Base-by-base conservation (phyloP, 2,113 vertebrate genomes). In the Grammomys surdaster region DNA sequence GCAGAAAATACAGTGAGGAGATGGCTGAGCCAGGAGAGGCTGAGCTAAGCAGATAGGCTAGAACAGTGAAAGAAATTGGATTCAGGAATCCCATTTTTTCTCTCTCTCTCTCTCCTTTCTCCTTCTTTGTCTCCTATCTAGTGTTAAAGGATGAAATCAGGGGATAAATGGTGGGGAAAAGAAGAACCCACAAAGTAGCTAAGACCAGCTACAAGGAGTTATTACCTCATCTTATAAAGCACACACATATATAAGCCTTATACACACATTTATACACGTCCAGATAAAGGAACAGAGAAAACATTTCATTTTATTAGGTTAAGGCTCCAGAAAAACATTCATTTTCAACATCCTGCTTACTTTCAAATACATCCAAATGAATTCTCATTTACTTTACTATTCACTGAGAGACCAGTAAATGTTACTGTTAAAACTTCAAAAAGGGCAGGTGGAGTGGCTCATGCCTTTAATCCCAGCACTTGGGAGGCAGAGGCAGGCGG, bases 311-410 rank as follows among this genome's bases (percentile, higher is more conserved):
- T 91, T 67, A 76, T 33, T 63, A 48, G 94, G 20, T 63, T 54
- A 40, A 33, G 48, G 1, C 77, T n/a, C 46, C 9, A 13, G 58
- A 75, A 46, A 51, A 51, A 5, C 4, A 28, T 20, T 51, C 33
- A 48, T 60, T 90, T 73, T 77, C 28, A n/a, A 14, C 8, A 56
- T 65, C 40, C 24, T 40, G 17, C 36, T 60, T 26, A 56, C 31
- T 56, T 56, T n/a, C 51, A 56, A 36, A 87, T 86, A 54, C 40
- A 90, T 93, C 60, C 78, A 84, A 94, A 51, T 65, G 51, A 69
- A 89, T 56, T 70, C 7, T 63, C 60, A 75, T 40, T 72, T 63
- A 17, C 36, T 76, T 93, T 77, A 77, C 33, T 36, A 13, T 80
- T 80, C 46, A 14, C 22, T 40, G 31, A 36, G 36, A 72, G 24